Conservation (phyloP, 2,888 invertebrate genomes). For the Nephrotoma flavescens region DNA sequence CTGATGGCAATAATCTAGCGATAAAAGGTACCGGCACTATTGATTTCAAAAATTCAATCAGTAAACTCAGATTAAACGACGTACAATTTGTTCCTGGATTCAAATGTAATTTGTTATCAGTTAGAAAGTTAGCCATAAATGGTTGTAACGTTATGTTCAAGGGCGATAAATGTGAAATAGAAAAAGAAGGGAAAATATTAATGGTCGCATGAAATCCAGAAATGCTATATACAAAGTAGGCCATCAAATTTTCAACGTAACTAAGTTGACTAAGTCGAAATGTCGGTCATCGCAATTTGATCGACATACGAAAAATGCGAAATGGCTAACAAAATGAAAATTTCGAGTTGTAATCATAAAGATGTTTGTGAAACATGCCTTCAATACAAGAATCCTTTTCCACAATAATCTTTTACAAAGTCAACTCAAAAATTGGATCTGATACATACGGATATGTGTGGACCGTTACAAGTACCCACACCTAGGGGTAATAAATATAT, state of each 20-base stretch:
- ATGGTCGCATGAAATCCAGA: background rate
- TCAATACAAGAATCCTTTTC: background rate
- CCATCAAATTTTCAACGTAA: background rate
- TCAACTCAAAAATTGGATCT: background rate
- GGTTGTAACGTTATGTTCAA: slow-evolving; percentile 8
- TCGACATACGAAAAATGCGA: background rate
- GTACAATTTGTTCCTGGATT: background rate
- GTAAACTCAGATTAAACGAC: background rate
- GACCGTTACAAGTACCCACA: background rate
- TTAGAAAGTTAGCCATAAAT: background rate
- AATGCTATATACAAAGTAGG: slow-evolving; percentile 5
- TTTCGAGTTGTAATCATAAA: background rate
- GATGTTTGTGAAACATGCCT: too few species aligned
- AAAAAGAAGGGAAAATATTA: slow-evolving; percentile 1
- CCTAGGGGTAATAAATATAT: background rate
- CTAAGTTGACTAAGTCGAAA: background rate
- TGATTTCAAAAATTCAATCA: slow-evolving; percentile 4
- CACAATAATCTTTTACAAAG: background rate
- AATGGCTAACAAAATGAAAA: background rate
- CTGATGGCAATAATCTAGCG: background rate
- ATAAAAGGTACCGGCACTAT: background rate
- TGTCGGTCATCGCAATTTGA: background rate
- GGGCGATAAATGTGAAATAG: background rate
- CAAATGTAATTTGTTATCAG: background rate
- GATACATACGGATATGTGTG: background rate